Conservation (phyloP, 2,113 vertebrate genomes). For the Campylorhamphus procurvoides region DNA sequence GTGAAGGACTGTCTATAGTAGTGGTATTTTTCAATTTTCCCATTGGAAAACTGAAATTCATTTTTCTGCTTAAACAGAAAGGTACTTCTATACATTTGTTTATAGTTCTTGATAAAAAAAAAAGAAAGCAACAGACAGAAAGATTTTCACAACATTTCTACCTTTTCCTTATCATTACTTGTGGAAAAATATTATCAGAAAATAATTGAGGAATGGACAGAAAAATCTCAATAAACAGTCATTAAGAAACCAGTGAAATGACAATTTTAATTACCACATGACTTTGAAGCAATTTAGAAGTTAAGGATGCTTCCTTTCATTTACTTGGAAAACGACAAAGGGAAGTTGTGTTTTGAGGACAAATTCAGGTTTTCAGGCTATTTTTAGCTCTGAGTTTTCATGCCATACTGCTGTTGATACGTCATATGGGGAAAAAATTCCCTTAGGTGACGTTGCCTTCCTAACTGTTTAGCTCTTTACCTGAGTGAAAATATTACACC, state of each 20-base stretch:
- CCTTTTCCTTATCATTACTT: not conserved
- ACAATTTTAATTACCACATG: not conserved
- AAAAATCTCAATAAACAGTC: not conserved
- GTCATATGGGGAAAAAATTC: not conserved
- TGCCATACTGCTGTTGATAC: rapidly evolving
- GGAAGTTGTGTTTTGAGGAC: not conserved
- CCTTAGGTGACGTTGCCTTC: not conserved
- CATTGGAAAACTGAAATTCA: not conserved
- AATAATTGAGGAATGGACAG: not conserved
- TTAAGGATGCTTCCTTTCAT: not conserved
- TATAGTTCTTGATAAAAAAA: not conserved
- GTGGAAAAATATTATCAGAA: not conserved
- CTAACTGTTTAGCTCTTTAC: not conserved
- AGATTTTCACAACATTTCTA: not conserved
- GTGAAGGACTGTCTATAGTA: not conserved
- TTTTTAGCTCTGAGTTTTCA: not conserved
- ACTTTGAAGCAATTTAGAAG: not conserved
- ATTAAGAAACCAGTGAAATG: not conserved
- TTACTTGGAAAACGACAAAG: not conserved
- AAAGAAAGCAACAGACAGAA: not conserved
- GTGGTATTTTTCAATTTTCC: not conserved
- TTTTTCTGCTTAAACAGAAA: not conserved
- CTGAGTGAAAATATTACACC: not conserved
- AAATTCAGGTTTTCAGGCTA: not conserved
- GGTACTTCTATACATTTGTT: not conserved